These are phyloP conservation scores for Porites rus DNA, from an alignment of 92 coral and sea anemone genomes.

Conservation along the genomic window DNA sequence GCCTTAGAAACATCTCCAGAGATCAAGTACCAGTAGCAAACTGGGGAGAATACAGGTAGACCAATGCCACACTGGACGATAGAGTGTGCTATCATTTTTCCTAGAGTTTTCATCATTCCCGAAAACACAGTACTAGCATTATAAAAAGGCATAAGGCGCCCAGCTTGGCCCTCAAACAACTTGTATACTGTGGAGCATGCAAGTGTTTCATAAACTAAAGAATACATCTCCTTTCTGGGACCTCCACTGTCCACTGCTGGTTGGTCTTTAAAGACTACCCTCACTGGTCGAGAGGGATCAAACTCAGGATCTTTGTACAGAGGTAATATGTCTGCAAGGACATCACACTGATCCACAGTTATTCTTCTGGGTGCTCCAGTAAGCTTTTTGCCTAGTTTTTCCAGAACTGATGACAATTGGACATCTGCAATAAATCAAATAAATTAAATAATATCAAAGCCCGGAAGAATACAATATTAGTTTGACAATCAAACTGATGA, in stretches of 20 bases:
- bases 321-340: constrained; percentile 21
- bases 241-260: constrained; percentile 19
- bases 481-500: too few relatives aligned
- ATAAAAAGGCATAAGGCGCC: constrained; percentile 31
- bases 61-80: constrained; percentile 81
- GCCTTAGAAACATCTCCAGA: constrained; percentile 65
- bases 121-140: constrained; percentile 68
- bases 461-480: neutral
- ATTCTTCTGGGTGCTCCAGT: constrained; percentile 36
- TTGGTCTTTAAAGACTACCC: constrained; percentile 2
- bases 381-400: constrained; percentile 29
- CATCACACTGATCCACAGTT: constrained; percentile 27
- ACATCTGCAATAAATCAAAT: constrained; percentile 14
- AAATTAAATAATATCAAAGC: neutral
- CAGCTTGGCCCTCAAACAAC: constrained; percentile 66
- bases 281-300: constrained; percentile 7
- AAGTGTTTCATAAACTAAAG: neutral
- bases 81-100: constrained; percentile 78
- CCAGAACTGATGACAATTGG: constrained; percentile 51
- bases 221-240: constrained; percentile 3
- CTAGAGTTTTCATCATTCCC: constrained; percentile 64
- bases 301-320: constrained; percentile 8
- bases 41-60: constrained; percentile 63
- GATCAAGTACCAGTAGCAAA: constrained; percentile 71
- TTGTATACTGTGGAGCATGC: too few relatives aligned